phyloP scores from a whole-genome alignment of 2,797 vertebrate genomes.

The Dallia pectoralis region DNA sequence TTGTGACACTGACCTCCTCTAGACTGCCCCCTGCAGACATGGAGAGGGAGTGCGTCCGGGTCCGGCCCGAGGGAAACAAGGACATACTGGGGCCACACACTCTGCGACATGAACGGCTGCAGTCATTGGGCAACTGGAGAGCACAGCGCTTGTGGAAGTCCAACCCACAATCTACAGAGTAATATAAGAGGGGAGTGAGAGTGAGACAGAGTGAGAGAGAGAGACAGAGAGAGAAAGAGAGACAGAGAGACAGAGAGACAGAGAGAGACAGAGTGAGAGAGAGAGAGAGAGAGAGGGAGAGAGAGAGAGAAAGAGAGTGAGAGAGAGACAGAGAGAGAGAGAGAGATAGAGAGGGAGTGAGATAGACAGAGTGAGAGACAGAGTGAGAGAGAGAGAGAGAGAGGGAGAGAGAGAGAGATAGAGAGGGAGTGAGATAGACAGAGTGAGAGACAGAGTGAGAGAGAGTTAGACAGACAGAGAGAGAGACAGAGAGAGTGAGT shows the following conservation, averaged over 20 bases:
- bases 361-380: too few species aligned
- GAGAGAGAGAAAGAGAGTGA: neutral
- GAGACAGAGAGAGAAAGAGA: constrained; percentile 1
- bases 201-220: constrained; percentile 1
- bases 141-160: constrained; percentile 91
- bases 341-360: neutral
- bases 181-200: neutral
- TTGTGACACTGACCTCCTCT: constrained; percentile 63
- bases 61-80: constrained; percentile 65
- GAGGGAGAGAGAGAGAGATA: too few species aligned
- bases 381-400: neutral
- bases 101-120: constrained; percentile 72
- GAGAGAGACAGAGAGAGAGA: neutral
- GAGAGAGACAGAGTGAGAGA: constrained; percentile 3
- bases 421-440: too few species aligned
- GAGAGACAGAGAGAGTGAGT: too few species aligned
- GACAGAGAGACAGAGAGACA: constrained; percentile 8
- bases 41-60: constrained; percentile 58
- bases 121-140: constrained; percentile 78
- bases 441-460: too few species aligned
- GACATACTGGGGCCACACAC: constrained; percentile 77
- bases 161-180: constrained; percentile 79
- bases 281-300: neutral
- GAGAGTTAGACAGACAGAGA: too few species aligned
- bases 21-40: constrained; percentile 70